Evolutionary conservation across 1,140 invertebrate species (phyloP), one percentile per base, ranked within the genome.

Genomic region (Cotesia chilonis): DNA sequence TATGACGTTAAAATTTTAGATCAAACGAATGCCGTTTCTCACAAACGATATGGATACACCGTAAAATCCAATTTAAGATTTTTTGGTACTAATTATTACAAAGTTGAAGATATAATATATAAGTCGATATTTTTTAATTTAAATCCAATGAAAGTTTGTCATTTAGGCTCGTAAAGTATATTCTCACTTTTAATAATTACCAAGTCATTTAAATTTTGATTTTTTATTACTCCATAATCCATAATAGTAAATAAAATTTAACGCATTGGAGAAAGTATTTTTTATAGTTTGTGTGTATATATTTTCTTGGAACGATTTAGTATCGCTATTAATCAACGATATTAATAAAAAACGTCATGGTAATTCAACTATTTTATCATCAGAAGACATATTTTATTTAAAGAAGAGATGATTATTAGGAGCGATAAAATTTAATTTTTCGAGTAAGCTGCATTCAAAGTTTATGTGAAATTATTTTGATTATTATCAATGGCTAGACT

Each of bases 21-120:
- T 52, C 68, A 67, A 66, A 70, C 17, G 41, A 74, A 66, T 54
- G 14, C 59, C 47, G 57, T 60, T 68, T 68, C 73, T 51, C 65
- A 72, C 70, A 54, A 5, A 51, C 54, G 12, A 68, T 28, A 28
- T 51, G 41, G 41, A 65, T 68, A 51, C 12, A 55, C 51, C 66
- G 51, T 68, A 51, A 68, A 68, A 68, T 68, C 66, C 17, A 68
- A 68, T 68, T 68, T 59, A 68, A 47, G 6, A 47, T n/a, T 60
- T 57, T 59, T 68, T 47, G 36, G 14, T 36, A 68, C 47, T 54
- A 51, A 68, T 37, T 63, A 63, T 63, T 63, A 38, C 35, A n/a
- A 63, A 63, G 60, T 63, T 37, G 37, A 37, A 63, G 35, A n/a
- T 63, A 9, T 9, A 9, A 47, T 63, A 63, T 63, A 28, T 28